Base-by-base conservation (phyloP, 2,888 invertebrate genomes). In the Pinctada fucata region DNA sequence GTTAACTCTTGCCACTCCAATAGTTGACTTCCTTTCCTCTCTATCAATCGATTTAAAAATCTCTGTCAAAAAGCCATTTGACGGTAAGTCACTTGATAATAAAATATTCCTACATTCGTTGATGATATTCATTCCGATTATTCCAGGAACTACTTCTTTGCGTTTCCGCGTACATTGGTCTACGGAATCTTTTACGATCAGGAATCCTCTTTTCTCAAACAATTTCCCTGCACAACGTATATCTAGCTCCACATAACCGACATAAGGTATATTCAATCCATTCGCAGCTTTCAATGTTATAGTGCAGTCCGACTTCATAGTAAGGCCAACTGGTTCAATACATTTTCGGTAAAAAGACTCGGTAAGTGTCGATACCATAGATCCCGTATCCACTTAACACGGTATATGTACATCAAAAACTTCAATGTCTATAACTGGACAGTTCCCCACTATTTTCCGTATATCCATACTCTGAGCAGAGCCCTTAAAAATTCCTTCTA, bases 71-170 rank as follows among this genome's bases (percentile, higher is more conserved):
- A 47, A 45, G 2, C 6, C 6, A 50, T 31, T 51, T 50, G 13
- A 5, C 3, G 51, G 8, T 47, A 67, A 51, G 45, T 47, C 45
- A 51, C 16, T 10, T n/a, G 49, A 3, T 6, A 47, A 10, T 48
- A 64, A 66, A 63, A 48, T 13, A 58, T 73, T 48, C 50, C n/a
- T 52, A 8, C 65, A 66, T 10, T 13, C 3, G 31, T 31, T 3
- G 10, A 66, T 48, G 10, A 74, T 66, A 66, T 74, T 74, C 66
- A 74, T 74, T 3, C 74, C 74, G 4, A 74, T 51, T 6, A 74
- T 1, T 31, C 51, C 67, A n/a, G 65, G 31, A 10, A 50, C 16
- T 8, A 50, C 49, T 50, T 74, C 74, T 49, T 74, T 67, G 2
- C 67, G 31, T 50, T 52, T 49, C 8, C 74, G 10, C 3, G 74